Evolutionary conservation across 2,113 vertebrate genomes (phyloP).

Genomic region (Aspidoscelis tigris): DNA sequence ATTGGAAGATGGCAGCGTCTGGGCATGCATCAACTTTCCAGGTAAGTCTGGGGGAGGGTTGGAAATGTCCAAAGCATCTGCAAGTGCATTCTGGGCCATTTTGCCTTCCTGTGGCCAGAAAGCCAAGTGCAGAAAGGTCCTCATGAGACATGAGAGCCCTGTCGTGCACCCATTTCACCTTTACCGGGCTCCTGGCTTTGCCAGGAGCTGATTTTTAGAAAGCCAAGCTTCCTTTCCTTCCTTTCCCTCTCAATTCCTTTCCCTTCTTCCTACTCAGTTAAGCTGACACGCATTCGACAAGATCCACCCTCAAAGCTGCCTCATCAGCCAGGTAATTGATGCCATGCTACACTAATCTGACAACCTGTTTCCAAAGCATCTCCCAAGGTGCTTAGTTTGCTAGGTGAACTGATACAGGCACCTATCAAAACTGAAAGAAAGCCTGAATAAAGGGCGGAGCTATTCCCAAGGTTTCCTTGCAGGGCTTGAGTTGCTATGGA

Average conservation of each 20-base stretch:
- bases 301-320: constrained; percentile 30
- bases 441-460: constrained; percentile 50
- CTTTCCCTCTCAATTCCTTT: constrained; percentile 15
- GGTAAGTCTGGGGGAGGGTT: too few species aligned
- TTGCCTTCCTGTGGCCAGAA: too few species aligned
- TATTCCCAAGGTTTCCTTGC: constrained; percentile 64
- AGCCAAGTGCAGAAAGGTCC: too few species aligned
- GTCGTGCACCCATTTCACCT: too few species aligned
- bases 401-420: constrained; percentile 45
- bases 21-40: too few species aligned
- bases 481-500: constrained; percentile 70
- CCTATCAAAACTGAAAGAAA: constrained; percentile 43
- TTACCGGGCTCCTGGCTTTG: too few species aligned
- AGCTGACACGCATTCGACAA: constrained; percentile 31
- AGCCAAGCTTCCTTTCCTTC: not conserved
- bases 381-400: constrained; percentile 37
- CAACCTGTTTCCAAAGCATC: constrained; percentile 5
- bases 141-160: too few species aligned
- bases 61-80: too few species aligned
- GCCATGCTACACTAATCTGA: accelerated
- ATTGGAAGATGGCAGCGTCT: too few species aligned
- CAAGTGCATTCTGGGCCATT: too few species aligned
- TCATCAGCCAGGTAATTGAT: not conserved
- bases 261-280: constrained; percentile 30
- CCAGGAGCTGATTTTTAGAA: not conserved